These are phyloP conservation scores for Brachyistius frenatus DNA, from an alignment of 2,113 vertebrate genomes.

Conservation along the genomic window DNA sequence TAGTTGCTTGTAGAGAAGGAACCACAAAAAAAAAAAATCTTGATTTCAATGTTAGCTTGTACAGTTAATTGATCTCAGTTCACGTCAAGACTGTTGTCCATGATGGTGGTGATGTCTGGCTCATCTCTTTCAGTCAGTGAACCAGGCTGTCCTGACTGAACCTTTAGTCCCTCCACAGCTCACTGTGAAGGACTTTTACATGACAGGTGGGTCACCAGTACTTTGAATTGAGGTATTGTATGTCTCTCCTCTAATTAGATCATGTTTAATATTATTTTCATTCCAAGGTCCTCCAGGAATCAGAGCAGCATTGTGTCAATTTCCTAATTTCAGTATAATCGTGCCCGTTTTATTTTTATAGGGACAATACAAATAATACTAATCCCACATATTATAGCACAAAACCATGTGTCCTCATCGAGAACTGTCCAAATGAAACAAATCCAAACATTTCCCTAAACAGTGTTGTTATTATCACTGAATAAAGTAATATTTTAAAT, in stretches of 20 bases:
- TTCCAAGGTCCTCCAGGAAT: conserved; percentile 6
- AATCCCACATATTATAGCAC: neutral
- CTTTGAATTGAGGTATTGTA: neutral
- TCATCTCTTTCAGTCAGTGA: conserved; percentile 84
- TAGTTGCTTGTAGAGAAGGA: neutral
- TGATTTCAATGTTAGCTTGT: conserved; percentile 1
- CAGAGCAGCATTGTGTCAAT: neutral
- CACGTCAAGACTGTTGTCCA: neutral
- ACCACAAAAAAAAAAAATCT: neutral
- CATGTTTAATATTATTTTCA: neutral
- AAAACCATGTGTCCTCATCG: neutral
- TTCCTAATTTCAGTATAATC: no score
- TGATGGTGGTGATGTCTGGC: conserved; percentile 21
- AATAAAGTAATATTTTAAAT: no score
- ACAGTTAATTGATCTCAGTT: conserved; percentile 17
- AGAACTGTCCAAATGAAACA: neutral
- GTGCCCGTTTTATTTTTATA: no score
- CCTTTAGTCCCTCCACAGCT: conserved; percentile 93
- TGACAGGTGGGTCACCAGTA: conserved; percentile 87
- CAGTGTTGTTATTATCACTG: no score
- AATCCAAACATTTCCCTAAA: neutral
- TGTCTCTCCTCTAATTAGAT: neutral
- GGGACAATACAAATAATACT: no score
- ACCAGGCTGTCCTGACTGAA: conserved; percentile 89
- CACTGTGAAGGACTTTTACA: conserved; percentile 95